phyloP scores from a whole-genome alignment of 1,140 invertebrate genomes.

The Goniozus legneri region DNA sequence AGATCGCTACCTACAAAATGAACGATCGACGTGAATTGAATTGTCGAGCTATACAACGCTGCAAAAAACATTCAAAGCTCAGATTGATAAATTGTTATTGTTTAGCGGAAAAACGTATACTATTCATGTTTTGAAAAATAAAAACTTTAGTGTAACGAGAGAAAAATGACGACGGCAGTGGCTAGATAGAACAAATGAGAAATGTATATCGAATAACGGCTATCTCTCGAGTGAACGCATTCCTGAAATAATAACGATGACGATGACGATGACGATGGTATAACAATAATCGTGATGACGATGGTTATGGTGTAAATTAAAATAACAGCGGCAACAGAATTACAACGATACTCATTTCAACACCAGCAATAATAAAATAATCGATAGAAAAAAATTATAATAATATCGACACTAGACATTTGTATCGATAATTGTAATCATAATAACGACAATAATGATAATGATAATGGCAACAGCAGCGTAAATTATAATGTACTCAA shows the following conservation, averaged over 20 bases:
- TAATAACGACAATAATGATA: conserved; percentile 1
- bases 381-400: not conserved
- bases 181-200: not conserved
- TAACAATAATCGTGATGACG: not conserved
- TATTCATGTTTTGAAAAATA: not conserved
- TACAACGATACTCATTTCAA: not conserved
- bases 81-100: conserved; percentile 1
- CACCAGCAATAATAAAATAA: not conserved
- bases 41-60: not conserved
- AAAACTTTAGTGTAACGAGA: not conserved
- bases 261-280: conserved; percentile 1
- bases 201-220: not conserved
- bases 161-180: not conserved
- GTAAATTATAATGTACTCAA: not conserved
- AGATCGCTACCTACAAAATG: conserved; percentile 63
- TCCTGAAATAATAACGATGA: conserved; percentile 15
- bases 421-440: not conserved
- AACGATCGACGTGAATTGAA: conserved; percentile 11
- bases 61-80: conserved; percentile 2
- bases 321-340: conserved; percentile 1
- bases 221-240: not conserved
- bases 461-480: conserved; percentile 1
- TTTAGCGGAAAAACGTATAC: conserved; percentile 2
- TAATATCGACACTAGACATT: too few relatives aligned
- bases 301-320: not conserved